Base-by-base conservation (phyloP, 1,140 invertebrate genomes). In the Bombus sibiricus region DNA sequence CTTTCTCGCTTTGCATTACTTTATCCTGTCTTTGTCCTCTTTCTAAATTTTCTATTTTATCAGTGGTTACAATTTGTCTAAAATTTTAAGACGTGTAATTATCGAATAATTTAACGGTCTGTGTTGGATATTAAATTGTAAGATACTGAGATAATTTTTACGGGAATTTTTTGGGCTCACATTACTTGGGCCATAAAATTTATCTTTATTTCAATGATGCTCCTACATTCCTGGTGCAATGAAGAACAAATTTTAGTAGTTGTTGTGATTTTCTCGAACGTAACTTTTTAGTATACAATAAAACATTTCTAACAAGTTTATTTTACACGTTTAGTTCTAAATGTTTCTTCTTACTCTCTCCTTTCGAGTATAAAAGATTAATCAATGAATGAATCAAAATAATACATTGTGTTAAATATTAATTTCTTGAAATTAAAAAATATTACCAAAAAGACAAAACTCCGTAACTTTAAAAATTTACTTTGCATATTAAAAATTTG, bases 1-100 rank as follows among this genome's bases (percentile, higher is more conserved):
- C 59, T 69, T 78, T 85, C 85, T 37, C 76, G 34, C 57, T 68
- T 68, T 62, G 79, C 75, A 81, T 75, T 53, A 25, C 41, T 37
- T 77, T 77, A 43, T 34, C 5, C 4, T 37, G 59, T 47, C 32
- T 81, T 64, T 68, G 43, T 66, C 28, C 68, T 59, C 34, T 62
- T 43, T 34, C 66, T 1, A 69, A 25, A 22, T 68, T 37, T 25
- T 68, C 18, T 37, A 5, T 34, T 8, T 66, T 66, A 66, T 32
- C 6, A 18, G 62, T 59, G 57, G 3, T 28, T 10, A 59, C 25
- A 32, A 64, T 64, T 15, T 32, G 13, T 64, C n/a, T 64, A 3
- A 64, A 64, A 59, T 59, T 64, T 15, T 32, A 66, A 64, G 59
- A 28, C 28, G 59, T 2, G 13, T 18, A 68, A 37, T 34, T 15